Evolutionary conservation across 2,113 vertebrate species (phyloP), one percentile per base, ranked within the genome.

Genomic region (Danionella cerebrum): DNA sequence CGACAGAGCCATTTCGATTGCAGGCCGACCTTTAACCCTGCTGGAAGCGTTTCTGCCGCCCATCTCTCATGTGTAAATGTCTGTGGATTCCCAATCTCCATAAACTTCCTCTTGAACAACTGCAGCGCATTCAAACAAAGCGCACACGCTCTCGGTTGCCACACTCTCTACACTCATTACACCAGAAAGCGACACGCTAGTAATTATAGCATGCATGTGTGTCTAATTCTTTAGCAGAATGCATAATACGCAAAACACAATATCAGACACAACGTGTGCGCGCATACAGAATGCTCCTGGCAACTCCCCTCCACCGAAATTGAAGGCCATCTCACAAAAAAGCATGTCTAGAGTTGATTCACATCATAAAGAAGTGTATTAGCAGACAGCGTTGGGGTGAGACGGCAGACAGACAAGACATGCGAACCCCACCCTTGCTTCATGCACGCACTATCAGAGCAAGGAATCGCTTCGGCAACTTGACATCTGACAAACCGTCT

Each of bases 281-380:
- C 14, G n/a, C 4, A 31, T 31, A 69, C 1, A 53, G 11, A 33
- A 63, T 3, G 25, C 27, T 35, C 18, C 18, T 44, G 67, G 39
- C 45, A 54, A 64, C 51, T 33, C 48, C 67, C 67, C 33, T n/a
- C 13, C 45, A 39, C 72, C 24, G 44, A 64, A 59, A 24, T 54
- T 69, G 75, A 77, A 74, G 75, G 71, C 62, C 68, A 69, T 57
- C 36, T 14, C 71, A 77, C 71, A 77, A n/a, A n/a, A 33, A 77
- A 77, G 75, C 55, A 52, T 58, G 31, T 27, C 60, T 21, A n/a
- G 19, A n/a, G n/a, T n/a, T n/a, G n/a, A n/a, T n/a, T n/a, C 38
- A 53, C 39, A 68, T 51, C 52, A 4, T 21, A 9, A 48, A 63
- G 19, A 21, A 42, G 65, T 47, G 58, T 38, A 7, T 12, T 9